Evolutionary conservation across 2,113 vertebrate genomes (phyloP).

Genomic region (Vulpes vulpes): DNA sequence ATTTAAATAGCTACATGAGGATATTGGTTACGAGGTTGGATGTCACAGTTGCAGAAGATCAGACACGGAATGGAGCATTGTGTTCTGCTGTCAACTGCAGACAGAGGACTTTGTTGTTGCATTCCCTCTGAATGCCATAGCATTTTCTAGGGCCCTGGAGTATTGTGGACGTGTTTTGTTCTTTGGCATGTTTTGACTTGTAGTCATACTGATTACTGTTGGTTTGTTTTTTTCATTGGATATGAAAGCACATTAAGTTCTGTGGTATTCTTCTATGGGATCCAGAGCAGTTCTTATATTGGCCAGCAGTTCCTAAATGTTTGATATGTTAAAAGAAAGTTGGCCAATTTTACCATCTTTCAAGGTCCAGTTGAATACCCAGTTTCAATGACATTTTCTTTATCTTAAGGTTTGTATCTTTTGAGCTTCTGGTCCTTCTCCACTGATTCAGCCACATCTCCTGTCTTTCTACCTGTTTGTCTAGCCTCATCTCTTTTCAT

Average conservation of each 20-base stretch:
- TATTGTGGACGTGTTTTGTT: neutral
- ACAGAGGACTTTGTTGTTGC: too few species aligned
- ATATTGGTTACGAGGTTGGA: neutral
- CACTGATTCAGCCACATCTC: neutral
- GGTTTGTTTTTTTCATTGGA: neutral
- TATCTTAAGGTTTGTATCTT: neutral
- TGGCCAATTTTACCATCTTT: neutral
- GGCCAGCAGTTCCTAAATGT: neutral
- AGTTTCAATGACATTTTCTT: neutral
- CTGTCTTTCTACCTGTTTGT: neutral
- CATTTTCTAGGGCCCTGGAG: neutral
- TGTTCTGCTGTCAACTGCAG: accelerated
- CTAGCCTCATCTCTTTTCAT: neutral
- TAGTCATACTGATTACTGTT: neutral
- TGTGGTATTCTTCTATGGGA: neutral
- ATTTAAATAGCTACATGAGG: neutral
- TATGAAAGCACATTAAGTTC: neutral
- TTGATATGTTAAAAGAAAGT: neutral
- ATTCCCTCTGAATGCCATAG: neutral
- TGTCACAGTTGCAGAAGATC: neutral
- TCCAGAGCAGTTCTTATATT: neutral
- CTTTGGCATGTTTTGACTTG: neutral
- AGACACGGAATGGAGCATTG: neutral
- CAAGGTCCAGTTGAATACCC: neutral
- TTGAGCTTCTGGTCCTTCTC: neutral